phyloP scores from a whole-genome alignment of 2,113 vertebrate species.

The Gavialis gangeticus region DNA sequence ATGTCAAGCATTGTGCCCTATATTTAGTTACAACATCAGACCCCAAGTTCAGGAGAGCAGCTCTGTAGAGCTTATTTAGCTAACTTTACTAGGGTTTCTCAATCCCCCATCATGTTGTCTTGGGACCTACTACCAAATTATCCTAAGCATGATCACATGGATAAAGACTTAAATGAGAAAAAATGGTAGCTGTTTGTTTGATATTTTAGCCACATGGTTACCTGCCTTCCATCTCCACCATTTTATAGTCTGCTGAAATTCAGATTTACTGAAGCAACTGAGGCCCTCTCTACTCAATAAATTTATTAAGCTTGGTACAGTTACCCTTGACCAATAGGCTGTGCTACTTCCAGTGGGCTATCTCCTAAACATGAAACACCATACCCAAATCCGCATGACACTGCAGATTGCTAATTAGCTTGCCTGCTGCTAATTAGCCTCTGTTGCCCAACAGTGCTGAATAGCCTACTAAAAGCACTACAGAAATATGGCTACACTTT shows the following conservation, averaged over 20 bases:
- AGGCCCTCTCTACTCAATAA: not conserved
- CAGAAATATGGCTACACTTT: too few species aligned
- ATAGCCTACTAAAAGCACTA: too few species aligned
- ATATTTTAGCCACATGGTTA: not conserved
- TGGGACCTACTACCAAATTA: not conserved
- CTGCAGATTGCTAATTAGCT: too few species aligned
- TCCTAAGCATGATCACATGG: not conserved
- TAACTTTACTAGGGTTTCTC: not conserved
- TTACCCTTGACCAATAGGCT: too few species aligned
- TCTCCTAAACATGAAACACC: too few species aligned
- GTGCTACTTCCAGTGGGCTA: too few species aligned
- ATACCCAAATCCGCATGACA: too few species aligned
- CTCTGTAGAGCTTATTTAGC: not conserved
- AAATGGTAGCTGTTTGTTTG: not conserved
- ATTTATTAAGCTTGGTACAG: too few species aligned
- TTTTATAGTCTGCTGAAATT: not conserved
- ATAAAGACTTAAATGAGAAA: not conserved
- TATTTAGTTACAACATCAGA: not conserved
- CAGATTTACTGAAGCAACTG: not conserved
- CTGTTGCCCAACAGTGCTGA: too few species aligned
- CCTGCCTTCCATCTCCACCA: accelerated
- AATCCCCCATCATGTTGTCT: not conserved
- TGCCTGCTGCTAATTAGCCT: too few species aligned
- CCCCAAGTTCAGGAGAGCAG: not conserved
- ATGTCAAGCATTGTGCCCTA: not conserved